A percentile compares a stretch with the other conserved stretches of the same genome.
Conservation (phyloP, 2,888 invertebrate genomes). For the Leptopilina syphax region DNA sequence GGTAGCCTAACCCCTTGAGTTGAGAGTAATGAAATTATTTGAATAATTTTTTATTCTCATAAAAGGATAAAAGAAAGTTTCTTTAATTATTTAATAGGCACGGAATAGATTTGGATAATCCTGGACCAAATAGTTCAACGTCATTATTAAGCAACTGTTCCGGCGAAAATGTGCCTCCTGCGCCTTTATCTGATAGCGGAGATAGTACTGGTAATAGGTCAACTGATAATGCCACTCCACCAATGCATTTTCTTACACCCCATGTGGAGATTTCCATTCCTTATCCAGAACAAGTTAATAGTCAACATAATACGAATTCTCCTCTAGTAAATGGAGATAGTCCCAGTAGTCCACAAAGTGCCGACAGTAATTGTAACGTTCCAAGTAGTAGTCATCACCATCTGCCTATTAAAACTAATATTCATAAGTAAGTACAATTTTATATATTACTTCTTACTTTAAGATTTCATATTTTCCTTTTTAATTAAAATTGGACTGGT, state of each 20-base stretch:
- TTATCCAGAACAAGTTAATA: constrained; percentile 85
- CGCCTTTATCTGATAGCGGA: constrained; percentile 90
- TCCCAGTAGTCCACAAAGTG: constrained; percentile 88
- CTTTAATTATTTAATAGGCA: constrained; percentile 80
- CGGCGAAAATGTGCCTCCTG: constrained; percentile 83
- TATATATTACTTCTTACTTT: not conserved
- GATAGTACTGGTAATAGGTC: constrained; percentile 89
- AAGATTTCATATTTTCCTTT: too few species aligned
- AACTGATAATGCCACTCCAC: constrained; percentile 91
- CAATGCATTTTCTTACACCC: constrained; percentile 94
- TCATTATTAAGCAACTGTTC: constrained; percentile 83
- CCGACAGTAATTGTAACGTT: constrained; percentile 86
- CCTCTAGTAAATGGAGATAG: constrained; percentile 83
- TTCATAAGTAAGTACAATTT: constrained; percentile 67
- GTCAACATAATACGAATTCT: constrained; percentile 70
- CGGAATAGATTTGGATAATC: constrained; percentile 93
- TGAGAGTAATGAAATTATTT: too few species aligned
- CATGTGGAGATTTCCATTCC: constrained; percentile 95
- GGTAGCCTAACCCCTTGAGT: too few species aligned
- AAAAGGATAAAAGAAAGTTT: not conserved
- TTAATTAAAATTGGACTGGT: too few species aligned
- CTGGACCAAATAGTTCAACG: constrained; percentile 89
- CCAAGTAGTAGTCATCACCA: constrained; percentile 85
- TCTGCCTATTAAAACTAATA: constrained; percentile 78
- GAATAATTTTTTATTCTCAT: not conserved